Evolutionary conservation across 1,140 invertebrate genomes (phyloP).

Genomic region (Cotesia typhae): DNA sequence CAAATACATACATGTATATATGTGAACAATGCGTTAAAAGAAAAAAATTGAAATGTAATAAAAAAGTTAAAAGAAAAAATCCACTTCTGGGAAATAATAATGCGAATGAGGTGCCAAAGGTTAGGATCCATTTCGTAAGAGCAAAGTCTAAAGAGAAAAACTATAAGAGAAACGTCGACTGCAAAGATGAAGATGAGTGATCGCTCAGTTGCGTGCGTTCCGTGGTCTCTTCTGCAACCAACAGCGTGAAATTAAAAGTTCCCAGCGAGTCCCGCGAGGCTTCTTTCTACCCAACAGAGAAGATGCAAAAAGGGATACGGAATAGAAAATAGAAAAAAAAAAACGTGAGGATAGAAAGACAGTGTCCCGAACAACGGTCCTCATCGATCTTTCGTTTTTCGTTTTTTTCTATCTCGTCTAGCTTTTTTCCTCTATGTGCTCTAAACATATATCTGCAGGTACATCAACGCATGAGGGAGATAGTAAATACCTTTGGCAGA

Average conservation of each 20-base stretch:
- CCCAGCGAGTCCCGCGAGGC: conserved; percentile 40
- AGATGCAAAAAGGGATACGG: conserved; percentile 35
- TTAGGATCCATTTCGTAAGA: background rate
- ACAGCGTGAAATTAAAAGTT: conserved; percentile 46
- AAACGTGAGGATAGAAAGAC: conserved; percentile 26
- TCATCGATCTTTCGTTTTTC: conserved; percentile 37
- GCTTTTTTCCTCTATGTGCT: background rate
- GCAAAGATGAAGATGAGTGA: conserved; percentile 43
- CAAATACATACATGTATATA: background rate
- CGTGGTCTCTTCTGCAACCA: conserved; percentile 40
- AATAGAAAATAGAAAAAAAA: conserved; percentile 33
- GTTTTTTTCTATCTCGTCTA: conserved; percentile 12
- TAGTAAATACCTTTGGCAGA: conserved; percentile 45
- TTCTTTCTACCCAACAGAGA: conserved; percentile 23
- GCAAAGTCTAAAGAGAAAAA: conserved; percentile 2
- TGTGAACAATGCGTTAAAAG: background rate
- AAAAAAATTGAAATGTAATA: background rate
- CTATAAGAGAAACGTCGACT: conserved; percentile 16
- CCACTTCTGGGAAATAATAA: background rate
- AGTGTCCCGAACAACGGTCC: conserved; percentile 29
- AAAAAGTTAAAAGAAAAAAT: background rate
- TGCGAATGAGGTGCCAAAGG: conserved; percentile 15
- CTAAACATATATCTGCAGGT: conserved; percentile 23
- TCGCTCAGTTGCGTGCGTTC: conserved; percentile 40
- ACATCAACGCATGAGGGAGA: conserved; percentile 29